Evolutionary conservation across 2,888 invertebrate species (phyloP), one percentile per base, ranked within the genome.

Genomic region (Yponomeuta plumbellus): DNA sequence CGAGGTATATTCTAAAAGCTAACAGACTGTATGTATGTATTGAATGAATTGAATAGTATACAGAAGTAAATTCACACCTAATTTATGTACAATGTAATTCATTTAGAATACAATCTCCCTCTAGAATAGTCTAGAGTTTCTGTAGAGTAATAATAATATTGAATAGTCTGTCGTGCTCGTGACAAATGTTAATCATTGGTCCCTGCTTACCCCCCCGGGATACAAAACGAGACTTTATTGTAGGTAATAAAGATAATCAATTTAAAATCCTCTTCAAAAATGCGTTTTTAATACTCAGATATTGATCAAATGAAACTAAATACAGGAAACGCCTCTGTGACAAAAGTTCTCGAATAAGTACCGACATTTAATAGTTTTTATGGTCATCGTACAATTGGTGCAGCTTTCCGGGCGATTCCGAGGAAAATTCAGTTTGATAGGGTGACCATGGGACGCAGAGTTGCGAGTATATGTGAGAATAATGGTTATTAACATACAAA

Each of bases 391-490:
- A 52, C 44, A 52, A 52, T 52, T 52, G 44, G 44, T 58, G 58
- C 58, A 58, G 20, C 58, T 58, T 58, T 58, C 22, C 58, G 21
- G 21, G 3, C 22, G 11, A 8, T 59, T 22, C 23, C 11, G 22
- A 22, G 59, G 8, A 21, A 22, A 59, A 17, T 57, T 13, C 21
- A 2, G 40, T 68, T 61, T 64, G 3, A 20, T 68, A 67, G 69
- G 69, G 67, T 67, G 65, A 65, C 69, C 67, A 68, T 68, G 23
- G 1, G 3, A 6, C n/a, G 22, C 13, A n/a, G 4, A 13, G 20
- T 11, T 22, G 58, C 58, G 58, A 11, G 58, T 10, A 57, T 11
- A 8, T 44, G 10, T 0, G 44, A 8, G 13, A 44, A 44, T 44
- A 2, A 17, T 68, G n/a, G n/a, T n/a, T n/a, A n/a, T n/a, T n/a